Evolutionary conservation across 2,888 invertebrate genomes (phyloP).

Genomic region (Lithophane semibrunnea): DNA sequence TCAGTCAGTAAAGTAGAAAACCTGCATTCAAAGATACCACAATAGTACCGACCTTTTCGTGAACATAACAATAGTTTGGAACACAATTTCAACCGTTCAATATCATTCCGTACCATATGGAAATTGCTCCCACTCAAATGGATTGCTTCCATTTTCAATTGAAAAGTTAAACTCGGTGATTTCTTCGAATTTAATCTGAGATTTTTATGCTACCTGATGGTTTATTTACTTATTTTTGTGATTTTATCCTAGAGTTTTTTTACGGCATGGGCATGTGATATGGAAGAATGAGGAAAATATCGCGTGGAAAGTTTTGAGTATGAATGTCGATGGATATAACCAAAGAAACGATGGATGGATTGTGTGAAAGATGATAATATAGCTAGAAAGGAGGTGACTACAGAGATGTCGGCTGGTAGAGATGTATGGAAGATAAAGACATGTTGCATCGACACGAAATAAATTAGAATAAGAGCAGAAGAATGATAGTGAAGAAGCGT

Average conservation of each 20-base stretch:
- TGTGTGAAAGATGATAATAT: not conserved
- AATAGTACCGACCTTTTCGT: constrained; percentile 48
- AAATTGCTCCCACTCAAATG: constrained; percentile 66
- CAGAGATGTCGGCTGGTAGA: not conserved
- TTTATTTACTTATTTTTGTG: constrained; percentile 21
- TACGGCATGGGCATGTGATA: not conserved
- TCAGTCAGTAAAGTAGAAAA: not conserved
- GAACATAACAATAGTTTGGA: constrained; percentile 57
- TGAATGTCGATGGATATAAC: not conserved
- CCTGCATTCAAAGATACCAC: constrained; percentile 24
- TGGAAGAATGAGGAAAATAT: not conserved
- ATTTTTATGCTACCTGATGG: constrained; percentile 42
- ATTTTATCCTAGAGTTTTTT: not conserved
- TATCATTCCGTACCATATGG: constrained; percentile 59
- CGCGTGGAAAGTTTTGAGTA: not conserved
- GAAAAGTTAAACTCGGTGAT: constrained; percentile 58
- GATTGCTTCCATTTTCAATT: constrained; percentile 64
- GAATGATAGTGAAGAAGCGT: not conserved
- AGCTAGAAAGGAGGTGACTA: not conserved
- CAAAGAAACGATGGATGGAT: not conserved
- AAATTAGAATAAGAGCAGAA: not conserved
- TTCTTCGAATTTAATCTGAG: constrained; percentile 44
- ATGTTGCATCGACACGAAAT: rapidly evolving
- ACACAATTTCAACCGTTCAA: constrained; percentile 54
- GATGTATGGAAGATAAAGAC: not conserved